Percentiles rank a stretch among this genome's conserved stretches.
Evolutionary conservation across 2,113 vertebrate genomes (phyloP).

Genomic region (Oncorhynchus gorbuscha): DNA sequence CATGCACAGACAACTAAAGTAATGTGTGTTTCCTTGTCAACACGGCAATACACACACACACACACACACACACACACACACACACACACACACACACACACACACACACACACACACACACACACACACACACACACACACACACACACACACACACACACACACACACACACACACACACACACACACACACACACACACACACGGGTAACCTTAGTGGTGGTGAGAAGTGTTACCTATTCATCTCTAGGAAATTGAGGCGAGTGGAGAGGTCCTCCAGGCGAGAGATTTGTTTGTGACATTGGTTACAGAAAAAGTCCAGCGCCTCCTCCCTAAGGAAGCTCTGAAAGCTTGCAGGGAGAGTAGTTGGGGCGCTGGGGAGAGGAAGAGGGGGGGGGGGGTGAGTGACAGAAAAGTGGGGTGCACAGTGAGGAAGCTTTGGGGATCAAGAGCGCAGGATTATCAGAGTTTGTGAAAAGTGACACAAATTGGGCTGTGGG

Average conservation of each 20-base stretch:
- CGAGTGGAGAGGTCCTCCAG: conserved; percentile 96
- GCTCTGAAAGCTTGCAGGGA: conserved; percentile 87
- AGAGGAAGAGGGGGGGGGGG: conserved; percentile 45
- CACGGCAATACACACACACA: conserved; percentile 9
- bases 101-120: background rate
- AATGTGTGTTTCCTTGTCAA: conserved; percentile 2
- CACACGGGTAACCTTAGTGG: background rate
- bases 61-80: background rate
- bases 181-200: no score
- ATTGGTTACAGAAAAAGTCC: conserved; percentile 99
- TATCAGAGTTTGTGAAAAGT: background rate
- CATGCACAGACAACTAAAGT: conserved; percentile 11
- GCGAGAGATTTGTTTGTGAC: conserved; percentile 98
- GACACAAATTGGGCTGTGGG: no score
- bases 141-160: background rate
- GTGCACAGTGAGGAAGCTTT: conserved; percentile 30
- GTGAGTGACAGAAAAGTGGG: conserved; percentile 51
- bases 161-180: background rate
- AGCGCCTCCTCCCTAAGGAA: conserved; percentile 92
- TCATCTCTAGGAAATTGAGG: conserved; percentile 96
- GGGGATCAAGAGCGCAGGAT: conserved; percentile 6
- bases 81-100: background rate
- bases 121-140: background rate
- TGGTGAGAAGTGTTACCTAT: conserved; percentile 86
- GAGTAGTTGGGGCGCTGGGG: conserved; percentile 56